Evolutionary conservation across 2,797 vertebrate genomes (phyloP), one percentile per base, ranked within the genome.

Genomic region (Moxostoma hubbsi): DNA sequence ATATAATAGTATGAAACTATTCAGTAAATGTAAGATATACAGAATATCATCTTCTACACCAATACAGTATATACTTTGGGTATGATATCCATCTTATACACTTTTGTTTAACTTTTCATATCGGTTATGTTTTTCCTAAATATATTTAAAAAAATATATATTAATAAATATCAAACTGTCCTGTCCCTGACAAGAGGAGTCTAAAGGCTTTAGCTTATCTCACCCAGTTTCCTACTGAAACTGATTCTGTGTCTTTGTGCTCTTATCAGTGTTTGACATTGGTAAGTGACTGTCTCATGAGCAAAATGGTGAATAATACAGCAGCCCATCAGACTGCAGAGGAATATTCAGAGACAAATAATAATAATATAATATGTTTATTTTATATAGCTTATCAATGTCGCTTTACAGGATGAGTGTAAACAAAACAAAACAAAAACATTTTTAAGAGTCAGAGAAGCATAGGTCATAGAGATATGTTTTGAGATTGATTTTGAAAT

Each of bases 211-310:
- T 36, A 36, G 36, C 36, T 36, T 65, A 79, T 79, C 68, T 57
- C 12, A 79, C 51, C 15, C 45, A 47, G 46, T 58, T 71, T 67
- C 18, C 50, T 1, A 24, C 36, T 47, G 12, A 57, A 79, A 65
- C 77, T 43, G 69, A 79, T 73, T 4, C 16, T 10, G 16, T 16
- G 50, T 66, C 51, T 16, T 51, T 7, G 0, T 15, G 9, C 59
- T 57, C 62, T 73, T 65, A 73, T 79, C 77, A 58, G 69, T 67
- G 73, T 77, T 70, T 62, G n/a, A 10, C 16, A 13, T 13, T 47
- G 59, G 53, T 72, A 65, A 73, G 58, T 10, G 5, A 43, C 47
- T 5, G 3, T 59, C 55, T 68, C 47, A 18, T 61, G 55, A 63
- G 57, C n/a, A 68, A 68, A 77, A 43, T 15, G 67, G 67, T n/a